These are phyloP conservation scores for Cavia porcellus DNA, from an alignment of 2,113 vertebrate species.

Conservation along the genomic window DNA sequence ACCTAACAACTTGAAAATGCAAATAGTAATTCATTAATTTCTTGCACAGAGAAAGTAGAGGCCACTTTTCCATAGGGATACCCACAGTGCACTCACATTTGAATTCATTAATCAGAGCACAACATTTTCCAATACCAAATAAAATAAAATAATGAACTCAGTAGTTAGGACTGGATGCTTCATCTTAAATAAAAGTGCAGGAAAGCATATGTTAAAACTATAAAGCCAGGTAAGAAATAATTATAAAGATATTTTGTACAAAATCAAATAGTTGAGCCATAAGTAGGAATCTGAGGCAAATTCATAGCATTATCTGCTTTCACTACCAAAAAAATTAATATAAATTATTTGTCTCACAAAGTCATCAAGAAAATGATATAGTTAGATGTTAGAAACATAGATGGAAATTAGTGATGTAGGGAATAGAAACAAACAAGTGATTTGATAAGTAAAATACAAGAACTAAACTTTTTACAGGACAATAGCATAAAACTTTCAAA, in stretches of 20 bases:
- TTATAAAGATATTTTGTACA: background rate
- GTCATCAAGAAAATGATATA: background rate
- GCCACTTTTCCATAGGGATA: background rate
- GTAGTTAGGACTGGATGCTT: background rate
- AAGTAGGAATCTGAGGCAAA: constrained; percentile 60
- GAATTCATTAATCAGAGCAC: constrained; percentile 8
- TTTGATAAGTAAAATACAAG: constrained; percentile 17
- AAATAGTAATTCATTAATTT: background rate
- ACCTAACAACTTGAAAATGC: background rate
- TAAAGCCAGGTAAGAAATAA: constrained; percentile 4
- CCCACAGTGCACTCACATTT: background rate
- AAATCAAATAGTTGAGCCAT: constrained; percentile 14
- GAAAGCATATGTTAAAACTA: background rate
- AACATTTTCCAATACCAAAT: background rate
- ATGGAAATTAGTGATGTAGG: background rate
- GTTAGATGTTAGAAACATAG: background rate
- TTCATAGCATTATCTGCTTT: constrained; percentile 51
- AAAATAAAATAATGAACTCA: constrained; percentile 13
- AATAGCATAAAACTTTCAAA: background rate
- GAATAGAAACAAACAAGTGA: background rate
- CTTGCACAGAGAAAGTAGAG: background rate
- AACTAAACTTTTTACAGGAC: background rate
- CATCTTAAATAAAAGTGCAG: background rate
- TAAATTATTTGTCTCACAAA: constrained; percentile 4
- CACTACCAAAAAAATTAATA: background rate